Evolutionary conservation across 2,888 invertebrate genomes (phyloP).

Genomic region (Eristalis intricaria): DNA sequence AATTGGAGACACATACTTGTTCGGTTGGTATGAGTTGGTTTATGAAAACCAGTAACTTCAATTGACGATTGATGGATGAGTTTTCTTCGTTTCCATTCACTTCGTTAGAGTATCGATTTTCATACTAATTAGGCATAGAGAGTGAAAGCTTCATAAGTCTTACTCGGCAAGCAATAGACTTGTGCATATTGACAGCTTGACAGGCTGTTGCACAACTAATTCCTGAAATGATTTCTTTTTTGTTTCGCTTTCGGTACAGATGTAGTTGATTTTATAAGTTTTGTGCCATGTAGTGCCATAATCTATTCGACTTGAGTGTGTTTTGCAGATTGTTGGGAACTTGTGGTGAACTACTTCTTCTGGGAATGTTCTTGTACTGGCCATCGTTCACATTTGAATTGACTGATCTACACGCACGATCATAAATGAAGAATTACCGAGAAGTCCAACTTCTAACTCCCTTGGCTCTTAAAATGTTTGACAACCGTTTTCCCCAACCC

Average conservation of each 20-base stretch:
- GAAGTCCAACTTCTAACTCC: too few relatives aligned
- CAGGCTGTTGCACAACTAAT: not conserved
- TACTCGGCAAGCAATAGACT: slow-evolving; percentile 19
- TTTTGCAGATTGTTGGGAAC: too few relatives aligned
- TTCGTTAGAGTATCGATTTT: slow-evolving; percentile 11
- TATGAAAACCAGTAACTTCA: not conserved
- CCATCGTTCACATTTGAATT: too few relatives aligned
- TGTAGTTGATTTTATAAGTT: not conserved
- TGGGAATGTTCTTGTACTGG: too few relatives aligned
- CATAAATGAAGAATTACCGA: too few relatives aligned
- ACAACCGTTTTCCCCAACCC: too few relatives aligned
- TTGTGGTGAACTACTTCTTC: too few relatives aligned
- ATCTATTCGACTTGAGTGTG: too few relatives aligned
- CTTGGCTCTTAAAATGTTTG: too few relatives aligned
- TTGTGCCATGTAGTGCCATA: not conserved
- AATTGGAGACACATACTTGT: not conserved
- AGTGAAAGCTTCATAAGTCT: slow-evolving; percentile 27
- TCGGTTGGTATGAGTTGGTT: not conserved
- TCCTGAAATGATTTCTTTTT: not conserved
- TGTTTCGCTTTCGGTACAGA: not conserved
- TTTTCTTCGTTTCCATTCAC: slow-evolving; percentile 24
- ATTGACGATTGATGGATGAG: slow-evolving; percentile 11
- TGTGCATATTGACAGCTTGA: not conserved
- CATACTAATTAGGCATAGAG: slow-evolving; percentile 27
- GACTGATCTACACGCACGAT: too few relatives aligned